Conservation (phyloP, 2,888 invertebrate genomes). For the Ypsolopha sequella region DNA sequence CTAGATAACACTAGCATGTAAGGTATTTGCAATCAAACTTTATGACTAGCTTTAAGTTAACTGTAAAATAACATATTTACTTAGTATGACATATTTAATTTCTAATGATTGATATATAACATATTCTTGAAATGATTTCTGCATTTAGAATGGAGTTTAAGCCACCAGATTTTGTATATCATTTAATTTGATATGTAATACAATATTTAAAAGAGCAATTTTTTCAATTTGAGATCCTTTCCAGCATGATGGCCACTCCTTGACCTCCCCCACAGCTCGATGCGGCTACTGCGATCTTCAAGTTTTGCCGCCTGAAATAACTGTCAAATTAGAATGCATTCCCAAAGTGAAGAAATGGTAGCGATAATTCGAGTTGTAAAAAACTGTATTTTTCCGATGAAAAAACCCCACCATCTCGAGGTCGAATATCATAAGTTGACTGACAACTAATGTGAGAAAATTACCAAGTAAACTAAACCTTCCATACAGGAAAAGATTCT, state of each 20-base stretch:
- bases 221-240: conserved; percentile 66
- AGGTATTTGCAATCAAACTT: no score
- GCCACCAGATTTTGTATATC: no score
- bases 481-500: no score
- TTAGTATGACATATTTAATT: neutral
- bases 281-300: conserved; percentile 89
- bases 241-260: conserved; percentile 93
- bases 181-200: neutral
- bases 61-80: neutral
- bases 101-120: neutral
- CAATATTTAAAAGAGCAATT: neutral
- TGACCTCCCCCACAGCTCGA: conserved; percentile 99
- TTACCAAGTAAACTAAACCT: no score
- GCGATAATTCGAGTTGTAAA: no score
- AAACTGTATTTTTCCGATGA: no score
- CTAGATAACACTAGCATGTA: neutral
- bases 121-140: neutral
- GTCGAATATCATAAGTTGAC: no score
- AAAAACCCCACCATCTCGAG: no score
- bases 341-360: no score
- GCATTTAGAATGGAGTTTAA: neutral
- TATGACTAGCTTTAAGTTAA: neutral
- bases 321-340: neutral
- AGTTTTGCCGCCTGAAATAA: conserved; percentile 74
- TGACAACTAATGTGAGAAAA: no score